These are phyloP conservation scores for Lissocephala sabroskyi DNA, from an alignment of 2,888 invertebrate species.

Conservation along the genomic window DNA sequence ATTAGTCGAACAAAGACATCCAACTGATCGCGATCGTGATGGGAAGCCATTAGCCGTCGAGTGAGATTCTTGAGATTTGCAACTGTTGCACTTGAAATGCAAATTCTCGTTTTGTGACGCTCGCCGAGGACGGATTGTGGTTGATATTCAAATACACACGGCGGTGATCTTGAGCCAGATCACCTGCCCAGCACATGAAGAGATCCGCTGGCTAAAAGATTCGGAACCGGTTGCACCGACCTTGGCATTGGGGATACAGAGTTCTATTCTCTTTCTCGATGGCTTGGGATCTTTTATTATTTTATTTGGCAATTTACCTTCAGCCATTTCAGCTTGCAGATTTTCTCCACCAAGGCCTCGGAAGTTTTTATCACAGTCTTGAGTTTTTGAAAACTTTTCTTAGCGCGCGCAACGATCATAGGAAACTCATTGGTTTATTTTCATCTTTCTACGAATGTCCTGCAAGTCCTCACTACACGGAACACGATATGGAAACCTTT, in stretches of 20 bases:
- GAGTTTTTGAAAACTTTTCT: too few relatives aligned
- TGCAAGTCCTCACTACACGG: too few relatives aligned
- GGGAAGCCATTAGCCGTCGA: neutral
- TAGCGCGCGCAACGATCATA: too few relatives aligned
- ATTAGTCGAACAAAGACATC: slow-evolving; percentile 10
- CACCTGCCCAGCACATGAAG: slow-evolving; percentile 2
- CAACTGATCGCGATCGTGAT: neutral
- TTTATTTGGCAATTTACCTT: slow-evolving; percentile 25
- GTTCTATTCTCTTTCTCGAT: too few relatives aligned
- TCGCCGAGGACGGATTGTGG: slow-evolving; percentile 39
- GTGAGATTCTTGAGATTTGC: slow-evolving; percentile 3
- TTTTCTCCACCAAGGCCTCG: neutral
- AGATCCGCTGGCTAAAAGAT: too few relatives aligned
- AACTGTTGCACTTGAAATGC: neutral
- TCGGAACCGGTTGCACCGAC: too few relatives aligned
- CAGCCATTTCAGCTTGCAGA: slow-evolving; percentile 28
- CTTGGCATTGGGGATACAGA: too few relatives aligned
- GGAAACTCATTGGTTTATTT: too few relatives aligned
- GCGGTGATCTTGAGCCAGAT: slow-evolving; percentile 46
- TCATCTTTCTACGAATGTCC: too few relatives aligned
- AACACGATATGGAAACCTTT: too few relatives aligned
- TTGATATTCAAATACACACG: slow-evolving; percentile 13
- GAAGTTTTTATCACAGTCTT: slow-evolving; percentile 8
- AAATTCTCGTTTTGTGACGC: neutral
- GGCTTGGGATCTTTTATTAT: slow-evolving; percentile 11